Conservation (phyloP, 2,113 vertebrate genomes). For the Callorhinus ursinus region DNA sequence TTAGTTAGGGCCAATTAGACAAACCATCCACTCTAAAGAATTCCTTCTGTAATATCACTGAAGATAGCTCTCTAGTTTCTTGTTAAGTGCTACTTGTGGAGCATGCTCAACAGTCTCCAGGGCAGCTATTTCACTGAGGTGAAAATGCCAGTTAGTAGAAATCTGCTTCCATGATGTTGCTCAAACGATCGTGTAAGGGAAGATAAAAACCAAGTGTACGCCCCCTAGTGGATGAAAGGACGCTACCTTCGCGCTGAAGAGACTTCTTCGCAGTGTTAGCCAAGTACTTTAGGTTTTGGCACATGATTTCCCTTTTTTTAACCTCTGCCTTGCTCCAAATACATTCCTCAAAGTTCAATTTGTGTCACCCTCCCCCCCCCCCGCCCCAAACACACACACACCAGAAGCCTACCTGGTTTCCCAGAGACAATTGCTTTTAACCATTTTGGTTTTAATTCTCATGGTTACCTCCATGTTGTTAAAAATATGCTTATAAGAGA, state of each 20-base stretch:
- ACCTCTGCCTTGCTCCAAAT: neutral
- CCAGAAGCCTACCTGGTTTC: neutral
- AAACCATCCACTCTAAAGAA: neutral
- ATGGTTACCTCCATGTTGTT: neutral
- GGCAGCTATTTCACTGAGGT: neutral
- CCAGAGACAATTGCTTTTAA: neutral
- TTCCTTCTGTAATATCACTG: neutral
- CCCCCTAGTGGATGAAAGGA: neutral
- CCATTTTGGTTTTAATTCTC: constrained; percentile 41
- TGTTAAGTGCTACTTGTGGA: neutral
- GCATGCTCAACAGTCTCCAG: neutral
- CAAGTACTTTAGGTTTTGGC: neutral
- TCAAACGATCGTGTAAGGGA: neutral
- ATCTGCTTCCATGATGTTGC: neutral
- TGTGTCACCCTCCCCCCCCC: fast-evolving
- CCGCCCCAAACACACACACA: too few relatives aligned
- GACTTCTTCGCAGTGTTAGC: neutral
- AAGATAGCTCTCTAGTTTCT: neutral
- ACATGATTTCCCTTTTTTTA: neutral
- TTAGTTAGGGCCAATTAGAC: neutral
- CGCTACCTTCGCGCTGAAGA: neutral
- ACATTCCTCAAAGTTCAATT: neutral
- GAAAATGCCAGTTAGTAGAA: constrained; percentile 20
- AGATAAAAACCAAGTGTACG: neutral
- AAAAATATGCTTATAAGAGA: neutral